phyloP scores from a whole-genome alignment of 2,113 vertebrate species.

The Ptilorrhoa leucosticta region DNA sequence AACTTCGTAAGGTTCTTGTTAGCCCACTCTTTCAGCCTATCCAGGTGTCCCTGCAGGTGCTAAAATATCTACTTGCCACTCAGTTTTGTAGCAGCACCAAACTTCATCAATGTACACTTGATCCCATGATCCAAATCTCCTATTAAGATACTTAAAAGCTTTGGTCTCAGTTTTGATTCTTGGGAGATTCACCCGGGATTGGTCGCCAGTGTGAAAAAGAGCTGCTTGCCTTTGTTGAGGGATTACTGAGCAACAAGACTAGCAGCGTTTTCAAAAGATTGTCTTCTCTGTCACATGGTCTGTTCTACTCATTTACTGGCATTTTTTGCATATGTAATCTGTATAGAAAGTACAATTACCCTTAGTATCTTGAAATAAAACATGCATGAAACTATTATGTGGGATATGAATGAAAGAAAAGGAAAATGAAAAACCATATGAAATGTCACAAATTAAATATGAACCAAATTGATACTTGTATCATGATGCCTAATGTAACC shows the following conservation, averaged over 20 bases:
- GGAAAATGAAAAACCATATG: rapidly evolving
- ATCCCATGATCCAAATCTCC: neutral
- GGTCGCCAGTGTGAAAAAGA: neutral
- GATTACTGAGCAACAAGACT: neutral
- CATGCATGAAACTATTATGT: neutral
- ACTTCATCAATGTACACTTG: neutral
- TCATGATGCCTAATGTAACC: neutral
- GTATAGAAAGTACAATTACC: neutral
- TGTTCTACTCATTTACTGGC: neutral
- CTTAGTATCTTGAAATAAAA: neutral
- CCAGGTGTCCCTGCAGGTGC: neutral
- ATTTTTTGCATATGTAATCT: neutral
- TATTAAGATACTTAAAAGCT: neutral
- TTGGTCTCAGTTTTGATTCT: neutral
- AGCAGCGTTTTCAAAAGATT: neutral
- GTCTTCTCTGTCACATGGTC: neutral
- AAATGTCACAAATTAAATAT: neutral
- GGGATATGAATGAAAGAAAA: neutral
- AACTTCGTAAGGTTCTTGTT: neutral
- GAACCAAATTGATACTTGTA: neutral
- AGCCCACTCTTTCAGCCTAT: neutral
- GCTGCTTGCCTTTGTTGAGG: neutral
- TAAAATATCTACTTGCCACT: neutral
- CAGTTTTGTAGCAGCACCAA: neutral
- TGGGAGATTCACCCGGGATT: neutral